A percentile compares a stretch with the other conserved stretches of the same genome.
Evolutionary conservation across 2,888 invertebrate genomes (phyloP).

Genomic region (Oxyscelio sp.): DNA sequence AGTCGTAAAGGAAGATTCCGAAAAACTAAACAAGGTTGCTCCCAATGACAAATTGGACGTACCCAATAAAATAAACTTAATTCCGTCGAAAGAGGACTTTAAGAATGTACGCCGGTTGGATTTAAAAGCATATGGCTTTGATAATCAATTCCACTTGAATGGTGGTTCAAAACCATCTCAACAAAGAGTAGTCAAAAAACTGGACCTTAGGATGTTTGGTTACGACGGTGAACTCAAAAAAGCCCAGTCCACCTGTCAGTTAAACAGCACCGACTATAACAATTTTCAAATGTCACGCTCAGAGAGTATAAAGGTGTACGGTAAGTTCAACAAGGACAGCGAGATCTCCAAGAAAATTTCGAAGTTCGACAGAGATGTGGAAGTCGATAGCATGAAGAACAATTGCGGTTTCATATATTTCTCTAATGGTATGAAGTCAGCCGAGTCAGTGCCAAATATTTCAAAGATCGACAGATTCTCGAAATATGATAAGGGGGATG

Average conservation of each 20-base stretch:
- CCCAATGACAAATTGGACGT: no score
- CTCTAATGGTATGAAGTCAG: slow-evolving; percentile 78
- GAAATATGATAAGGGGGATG: slow-evolving; percentile 65
- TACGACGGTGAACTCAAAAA: slow-evolving; percentile 83
- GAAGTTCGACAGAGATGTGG: slow-evolving; percentile 72
- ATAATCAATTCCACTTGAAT: slow-evolving; percentile 78
- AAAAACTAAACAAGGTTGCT: slow-evolving; percentile 78
- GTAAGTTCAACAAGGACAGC: slow-evolving; percentile 80
- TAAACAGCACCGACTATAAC: slow-evolving; percentile 75
- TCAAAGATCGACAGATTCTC: slow-evolving; percentile 73
- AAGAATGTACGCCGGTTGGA: slow-evolving; percentile 82
- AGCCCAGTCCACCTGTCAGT: slow-evolving; percentile 82
- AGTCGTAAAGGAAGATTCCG: slow-evolving; percentile 77
- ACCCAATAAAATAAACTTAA: no score
- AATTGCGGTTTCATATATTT: slow-evolving; percentile 9
- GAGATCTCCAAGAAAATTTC: slow-evolving; percentile 58
- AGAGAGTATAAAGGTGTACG: slow-evolving; percentile 70
- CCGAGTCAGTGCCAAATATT: slow-evolving; percentile 85
- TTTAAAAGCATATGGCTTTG: slow-evolving; percentile 84
- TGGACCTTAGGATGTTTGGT: slow-evolving; percentile 83
- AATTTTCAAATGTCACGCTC: slow-evolving; percentile 73
- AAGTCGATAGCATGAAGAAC: slow-evolving; percentile 27
- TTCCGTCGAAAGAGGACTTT: slow-evolving; percentile 71
- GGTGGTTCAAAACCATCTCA: slow-evolving; percentile 58
- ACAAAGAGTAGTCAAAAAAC: slow-evolving; percentile 82